phyloP scores from a whole-genome alignment of 1,140 invertebrate genomes.

The Probaryconus sp. region DNA sequence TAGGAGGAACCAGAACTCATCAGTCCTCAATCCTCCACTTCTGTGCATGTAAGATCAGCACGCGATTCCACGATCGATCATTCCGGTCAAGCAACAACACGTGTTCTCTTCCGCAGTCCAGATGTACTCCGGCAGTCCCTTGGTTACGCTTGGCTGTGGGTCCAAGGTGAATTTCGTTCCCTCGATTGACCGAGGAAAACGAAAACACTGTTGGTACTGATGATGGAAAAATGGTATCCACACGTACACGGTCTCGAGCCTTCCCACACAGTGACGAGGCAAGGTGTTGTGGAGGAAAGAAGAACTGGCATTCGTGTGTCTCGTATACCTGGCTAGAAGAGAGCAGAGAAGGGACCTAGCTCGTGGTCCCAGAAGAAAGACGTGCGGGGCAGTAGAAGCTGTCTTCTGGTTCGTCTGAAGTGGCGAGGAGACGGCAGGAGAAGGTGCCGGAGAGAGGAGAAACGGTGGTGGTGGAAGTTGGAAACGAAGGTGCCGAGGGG shows the following conservation, averaged over 20 bases:
- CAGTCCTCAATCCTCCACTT: neutral
- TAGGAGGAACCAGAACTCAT: too few species aligned
- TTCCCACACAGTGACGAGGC: too few species aligned
- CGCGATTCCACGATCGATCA: conserved; percentile 51
- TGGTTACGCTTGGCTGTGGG: conserved; percentile 22
- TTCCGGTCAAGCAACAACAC: conserved; percentile 46
- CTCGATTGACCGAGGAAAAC: neutral
- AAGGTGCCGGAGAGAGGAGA: conserved; percentile 47
- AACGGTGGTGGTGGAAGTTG: conserved; percentile 63
- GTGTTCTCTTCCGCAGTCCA: conserved; percentile 61
- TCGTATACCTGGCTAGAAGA: conserved; percentile 67
- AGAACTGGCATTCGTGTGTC: conserved; percentile 62
- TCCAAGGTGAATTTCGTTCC: neutral
- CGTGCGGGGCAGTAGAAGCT: conserved; percentile 43
- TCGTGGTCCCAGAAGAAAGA: conserved; percentile 55
- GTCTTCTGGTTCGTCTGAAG: conserved; percentile 53
- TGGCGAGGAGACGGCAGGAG: conserved; percentile 36
- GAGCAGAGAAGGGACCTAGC: conserved; percentile 48
- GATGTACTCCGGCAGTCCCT: conserved; percentile 52
- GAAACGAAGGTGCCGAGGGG: conserved; percentile 56
- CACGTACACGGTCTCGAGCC: neutral
- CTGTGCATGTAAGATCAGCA: conserved; percentile 12
- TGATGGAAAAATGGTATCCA: conserved; percentile 30
- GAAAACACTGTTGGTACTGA: conserved; percentile 25
- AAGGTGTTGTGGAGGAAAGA: conserved; percentile 48